A percentile compares a stretch with the other conserved stretches of the same genome.
Evolutionary conservation across 2,888 invertebrate species (phyloP).

Genomic region (Apomyelois bistriatella): DNA sequence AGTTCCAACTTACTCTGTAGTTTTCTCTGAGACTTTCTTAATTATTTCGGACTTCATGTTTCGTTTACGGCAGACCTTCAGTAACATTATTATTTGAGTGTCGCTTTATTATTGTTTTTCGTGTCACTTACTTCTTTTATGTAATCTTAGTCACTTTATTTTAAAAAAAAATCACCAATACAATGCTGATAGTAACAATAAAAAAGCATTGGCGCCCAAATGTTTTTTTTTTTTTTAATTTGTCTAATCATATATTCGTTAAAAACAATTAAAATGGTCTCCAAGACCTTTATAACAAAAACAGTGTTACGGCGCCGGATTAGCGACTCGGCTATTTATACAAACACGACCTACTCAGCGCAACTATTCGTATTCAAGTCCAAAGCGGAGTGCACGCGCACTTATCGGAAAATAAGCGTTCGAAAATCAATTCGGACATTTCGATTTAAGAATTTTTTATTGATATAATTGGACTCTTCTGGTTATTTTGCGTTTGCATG

Average conservation of each 20-base stretch:
- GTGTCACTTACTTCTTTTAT: too few relatives aligned
- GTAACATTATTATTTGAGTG: too few relatives aligned
- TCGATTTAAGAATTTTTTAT: slow-evolving; percentile 8
- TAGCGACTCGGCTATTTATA: slow-evolving; percentile 56
- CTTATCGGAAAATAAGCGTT: slow-evolving; percentile 18
- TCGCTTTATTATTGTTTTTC: too few relatives aligned
- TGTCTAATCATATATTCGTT: neutral
- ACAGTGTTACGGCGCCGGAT: slow-evolving; percentile 36
- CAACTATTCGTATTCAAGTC: slow-evolving; percentile 49
- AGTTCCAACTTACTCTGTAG: too few relatives aligned
- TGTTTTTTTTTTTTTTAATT: neutral
- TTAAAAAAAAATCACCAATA: too few relatives aligned
- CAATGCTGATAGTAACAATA: too few relatives aligned
- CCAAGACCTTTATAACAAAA: slow-evolving; percentile 7
- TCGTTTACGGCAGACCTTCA: too few relatives aligned
- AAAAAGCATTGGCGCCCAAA: too few relatives aligned
- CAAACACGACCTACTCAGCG: slow-evolving; percentile 47
- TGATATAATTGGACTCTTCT: slow-evolving; percentile 18
- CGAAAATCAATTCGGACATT: slow-evolving; percentile 5
- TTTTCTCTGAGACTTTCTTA: too few relatives aligned
- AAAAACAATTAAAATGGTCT: slow-evolving; percentile 14
- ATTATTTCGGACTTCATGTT: too few relatives aligned
- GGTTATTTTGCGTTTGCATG: slow-evolving; percentile 21
- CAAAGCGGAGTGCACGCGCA: slow-evolving; percentile 42
- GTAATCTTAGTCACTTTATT: too few relatives aligned